Evolutionary conservation across 2,797 vertebrate species (phyloP), one percentile per base, ranked within the genome.

Genomic region (Chiroxiphia lanceolata): DNA sequence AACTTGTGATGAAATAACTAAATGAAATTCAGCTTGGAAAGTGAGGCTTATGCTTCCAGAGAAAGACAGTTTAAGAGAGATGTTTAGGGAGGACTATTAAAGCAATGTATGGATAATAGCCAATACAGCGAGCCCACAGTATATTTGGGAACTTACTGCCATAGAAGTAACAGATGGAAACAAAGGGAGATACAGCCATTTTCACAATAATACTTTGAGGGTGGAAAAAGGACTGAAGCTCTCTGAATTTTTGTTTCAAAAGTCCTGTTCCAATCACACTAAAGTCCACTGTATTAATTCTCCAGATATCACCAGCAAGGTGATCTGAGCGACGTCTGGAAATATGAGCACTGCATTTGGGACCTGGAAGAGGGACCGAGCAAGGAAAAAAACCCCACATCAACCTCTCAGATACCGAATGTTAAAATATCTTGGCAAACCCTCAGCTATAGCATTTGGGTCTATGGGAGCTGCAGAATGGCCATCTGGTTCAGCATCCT

Each of bases 401-500:
- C 25, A 48, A 64, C 16, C 3, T 72, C 34, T 93, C 10, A 9
- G 22, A 34, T 13, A 81, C 2, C 0, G 3, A 78, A 27, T 14
- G 56, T 67, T 76, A 92, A 94, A 90, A 72, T 33, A 79, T 7
- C 63, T 69, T 84, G 83, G 80, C 83, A 76, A 87, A 69, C 34
- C 13, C 29, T 78, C 34, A 84, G 25, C 19, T 54, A 6, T 5
- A 84, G 68, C 48, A 88, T 51, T 65, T 26, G 56, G 51, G 23
- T 34, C 36, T 29, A 36, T 2, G 54, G 23, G 31, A 83, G 27
- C 88, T 81, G 64, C 54, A 84, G 74, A 75, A 57, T 1, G 4
- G 23, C 83, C 89, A 91, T 15, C 82, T 93, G 91, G 51, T 47
- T 69, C 76, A 65, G 69, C 72, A 90, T 92, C 77, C 86, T 93